phyloP scores from a whole-genome alignment of 1,140 invertebrate genomes.

The Neodiprion lecontei region DNA sequence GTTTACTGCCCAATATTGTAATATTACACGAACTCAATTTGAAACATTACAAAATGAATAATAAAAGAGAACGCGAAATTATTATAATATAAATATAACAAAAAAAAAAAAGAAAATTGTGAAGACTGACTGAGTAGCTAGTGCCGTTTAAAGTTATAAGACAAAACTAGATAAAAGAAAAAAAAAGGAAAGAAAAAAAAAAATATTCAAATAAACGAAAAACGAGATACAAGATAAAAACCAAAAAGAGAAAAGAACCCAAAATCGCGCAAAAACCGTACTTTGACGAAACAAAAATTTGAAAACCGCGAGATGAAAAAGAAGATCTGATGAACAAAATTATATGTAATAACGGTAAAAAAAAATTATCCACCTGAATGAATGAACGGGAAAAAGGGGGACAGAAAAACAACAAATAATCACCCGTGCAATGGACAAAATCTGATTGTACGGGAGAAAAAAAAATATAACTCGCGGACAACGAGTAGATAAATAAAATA shows the following conservation, averaged over 20 bases:
- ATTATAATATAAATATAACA: too few relatives aligned
- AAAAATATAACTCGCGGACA: too few relatives aligned
- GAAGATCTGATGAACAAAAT: background rate
- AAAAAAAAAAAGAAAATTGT: conserved; percentile 20
- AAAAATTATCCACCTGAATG: too few relatives aligned
- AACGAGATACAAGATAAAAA: conserved; percentile 9
- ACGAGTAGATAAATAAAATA: too few relatives aligned
- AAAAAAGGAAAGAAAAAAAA: conserved; percentile 20
- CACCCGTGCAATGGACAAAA: too few relatives aligned
- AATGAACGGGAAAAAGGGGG: too few relatives aligned
- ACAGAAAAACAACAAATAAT: background rate
- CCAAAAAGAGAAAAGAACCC: too few relatives aligned
- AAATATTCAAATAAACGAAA: conserved; percentile 30
- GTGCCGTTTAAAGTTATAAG: conserved; percentile 41
- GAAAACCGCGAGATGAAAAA: background rate
- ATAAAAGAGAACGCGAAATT: conserved; percentile 22
- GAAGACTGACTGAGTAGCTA: conserved; percentile 53
- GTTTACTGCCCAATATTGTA: too few relatives aligned
- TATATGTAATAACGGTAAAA: background rate
- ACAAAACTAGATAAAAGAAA: background rate
- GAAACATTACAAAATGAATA: background rate
- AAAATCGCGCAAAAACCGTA: background rate
- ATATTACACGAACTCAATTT: conserved; percentile 26
- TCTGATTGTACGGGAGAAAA: too few relatives aligned
- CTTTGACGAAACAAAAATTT: background rate